A percentile compares a stretch with the other conserved stretches of the same genome.
phyloP scores from a whole-genome alignment of 1,140 invertebrate species.

The Caenorhabditis latens region DNA sequence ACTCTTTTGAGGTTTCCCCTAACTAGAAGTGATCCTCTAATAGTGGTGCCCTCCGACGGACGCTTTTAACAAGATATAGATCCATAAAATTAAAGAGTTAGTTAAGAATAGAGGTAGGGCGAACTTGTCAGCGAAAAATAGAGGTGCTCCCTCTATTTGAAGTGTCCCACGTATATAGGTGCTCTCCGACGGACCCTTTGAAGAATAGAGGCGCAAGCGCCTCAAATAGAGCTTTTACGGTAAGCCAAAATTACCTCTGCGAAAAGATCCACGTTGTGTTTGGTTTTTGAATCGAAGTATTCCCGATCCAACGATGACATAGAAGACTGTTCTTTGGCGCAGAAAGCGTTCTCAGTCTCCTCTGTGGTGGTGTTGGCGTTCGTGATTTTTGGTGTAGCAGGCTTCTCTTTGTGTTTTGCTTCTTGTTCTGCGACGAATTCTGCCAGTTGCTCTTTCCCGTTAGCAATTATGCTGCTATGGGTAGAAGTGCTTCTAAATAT shows the following conservation, averaged over 20 bases:
- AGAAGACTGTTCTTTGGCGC: constrained; percentile 34
- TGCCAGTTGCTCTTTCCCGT: constrained; percentile 35
- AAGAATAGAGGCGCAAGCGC: too few relatives aligned
- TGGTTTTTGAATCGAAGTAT: constrained; percentile 33
- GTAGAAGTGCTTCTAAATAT: constrained; percentile 48
- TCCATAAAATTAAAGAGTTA: too few relatives aligned
- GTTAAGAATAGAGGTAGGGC: too few relatives aligned
- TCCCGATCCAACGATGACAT: constrained; percentile 43
- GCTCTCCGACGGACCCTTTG: too few relatives aligned
- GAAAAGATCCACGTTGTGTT: background rate
- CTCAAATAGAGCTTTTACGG: too few relatives aligned
- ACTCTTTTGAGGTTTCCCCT: too few relatives aligned
- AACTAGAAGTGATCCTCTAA: too few relatives aligned
- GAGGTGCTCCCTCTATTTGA: too few relatives aligned
- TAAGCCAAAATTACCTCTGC: background rate
- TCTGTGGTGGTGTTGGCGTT: background rate
- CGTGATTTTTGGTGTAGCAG: background rate
- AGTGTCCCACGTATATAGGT: too few relatives aligned
- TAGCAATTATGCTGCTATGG: constrained; percentile 41
- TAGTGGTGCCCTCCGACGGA: too few relatives aligned
- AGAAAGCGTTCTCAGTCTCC: constrained; percentile 22
- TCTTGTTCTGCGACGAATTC: constrained; percentile 53
- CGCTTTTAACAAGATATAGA: too few relatives aligned
- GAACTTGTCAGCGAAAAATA: too few relatives aligned
- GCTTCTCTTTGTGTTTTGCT: constrained; percentile 15